Evolutionary conservation across 1,140 invertebrate species (phyloP), one percentile per base, ranked within the genome.

Genomic region (Atta colombica): DNA sequence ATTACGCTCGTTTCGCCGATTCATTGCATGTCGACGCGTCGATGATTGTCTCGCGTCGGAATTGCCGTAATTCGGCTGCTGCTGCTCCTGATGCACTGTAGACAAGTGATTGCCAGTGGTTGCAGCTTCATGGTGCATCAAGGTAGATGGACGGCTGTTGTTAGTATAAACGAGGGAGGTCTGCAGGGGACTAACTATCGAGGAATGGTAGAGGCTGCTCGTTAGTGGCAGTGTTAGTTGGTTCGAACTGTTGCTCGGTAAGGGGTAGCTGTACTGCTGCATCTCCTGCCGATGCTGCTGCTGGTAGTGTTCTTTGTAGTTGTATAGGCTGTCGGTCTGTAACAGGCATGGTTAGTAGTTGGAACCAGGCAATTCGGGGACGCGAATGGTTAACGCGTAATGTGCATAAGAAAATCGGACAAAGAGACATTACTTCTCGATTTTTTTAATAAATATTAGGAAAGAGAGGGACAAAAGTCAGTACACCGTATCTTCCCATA

Each of bases 241-340:
- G 87, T 92, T 95, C 63, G 94, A 94, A 91, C 94, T 95, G 91
- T 94, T 95, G 91, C 94, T 95, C 81, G 94, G 93, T 88, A 94
- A 91, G 31, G 93, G 91, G 86, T 95, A 94, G 72, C 94, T 93
- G 91, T 95, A 95, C 82, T 95, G 95, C 88, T 95, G 94, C 93
- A 95, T 94, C 89, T 95, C 94, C 90, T 95, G 94, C 49, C 94
- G 92, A 89, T 94, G 92, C 55, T 93, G 93, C 58, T 94, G 94
- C 89, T 95, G 94, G 88, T 94, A 95, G 86, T 95, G 94, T 86
- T 95, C 94, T 94, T 95, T 94, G 93, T 94, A 95, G 92, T 95
- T 94, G 91, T 93, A 94, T 85, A 94, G 93, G 88, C 92, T 95
- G 93, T 94, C 93, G 81, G 93, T 94, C 95, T 95, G 94, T 90